phyloP scores from a whole-genome alignment of 1,140 invertebrate species.

The Dendrolimus kikuchii region DNA sequence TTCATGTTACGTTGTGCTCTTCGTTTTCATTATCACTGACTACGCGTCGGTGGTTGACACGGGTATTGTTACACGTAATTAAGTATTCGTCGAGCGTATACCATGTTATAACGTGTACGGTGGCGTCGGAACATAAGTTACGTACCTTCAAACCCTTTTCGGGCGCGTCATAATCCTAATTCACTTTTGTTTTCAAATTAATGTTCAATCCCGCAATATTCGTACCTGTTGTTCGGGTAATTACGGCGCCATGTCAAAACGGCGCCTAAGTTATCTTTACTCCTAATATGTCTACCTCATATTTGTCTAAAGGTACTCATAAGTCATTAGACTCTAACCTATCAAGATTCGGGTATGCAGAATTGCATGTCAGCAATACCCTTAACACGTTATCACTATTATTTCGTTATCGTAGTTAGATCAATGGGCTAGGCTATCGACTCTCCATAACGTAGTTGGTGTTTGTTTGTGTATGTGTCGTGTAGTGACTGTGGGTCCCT shows the following conservation, averaged over 20 bases:
- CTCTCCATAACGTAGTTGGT: conserved; percentile 5
- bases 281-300: too few species aligned
- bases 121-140: conserved; percentile 24
- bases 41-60: conserved; percentile 28
- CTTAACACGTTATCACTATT: conserved; percentile 10
- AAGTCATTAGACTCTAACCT: too few species aligned
- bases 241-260: too few species aligned
- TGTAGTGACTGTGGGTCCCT: conserved; percentile 8
- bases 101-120: conserved; percentile 50
- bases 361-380: too few species aligned
- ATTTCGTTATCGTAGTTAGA: conserved; percentile 12
- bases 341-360: too few species aligned
- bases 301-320: too few species aligned
- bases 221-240: too few species aligned
- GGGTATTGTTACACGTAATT: conserved; percentile 35
- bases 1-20: too few species aligned
- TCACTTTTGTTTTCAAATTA: conserved; percentile 8
- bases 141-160: conserved; percentile 16
- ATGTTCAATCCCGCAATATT: too few species aligned
- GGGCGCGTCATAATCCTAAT: conserved; percentile 25
- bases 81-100: conserved; percentile 41
- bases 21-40: conserved; percentile 39
- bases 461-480: conserved; percentile 4
- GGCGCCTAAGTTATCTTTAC: too few species aligned
- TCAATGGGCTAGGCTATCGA: conserved; percentile 16